Evolutionary conservation across 2,888 invertebrate genomes (phyloP).

Genomic region (Hoplodrina ambigua): DNA sequence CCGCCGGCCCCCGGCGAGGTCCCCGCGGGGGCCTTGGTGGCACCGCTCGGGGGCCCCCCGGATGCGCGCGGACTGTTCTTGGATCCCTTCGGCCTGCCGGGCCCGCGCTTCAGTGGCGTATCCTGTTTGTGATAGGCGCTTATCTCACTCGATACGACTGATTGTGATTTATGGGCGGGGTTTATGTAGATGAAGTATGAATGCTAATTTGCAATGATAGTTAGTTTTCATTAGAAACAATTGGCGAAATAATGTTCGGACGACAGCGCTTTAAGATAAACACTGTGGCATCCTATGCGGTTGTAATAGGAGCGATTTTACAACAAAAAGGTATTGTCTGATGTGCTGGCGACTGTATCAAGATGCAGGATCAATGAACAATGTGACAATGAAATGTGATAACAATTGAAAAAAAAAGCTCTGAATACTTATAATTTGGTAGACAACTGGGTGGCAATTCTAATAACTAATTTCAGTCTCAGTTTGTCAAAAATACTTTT

Average conservation of each 20-base stretch:
- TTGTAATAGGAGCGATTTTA: too few species aligned
- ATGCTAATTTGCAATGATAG: too few species aligned
- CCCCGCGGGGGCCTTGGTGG: conserved; percentile 13
- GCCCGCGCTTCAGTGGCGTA: conserved; percentile 81
- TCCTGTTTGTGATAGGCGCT: conserved; percentile 69
- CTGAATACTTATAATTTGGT: background rate
- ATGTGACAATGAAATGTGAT: conserved; percentile 10
- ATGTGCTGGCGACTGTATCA: background rate
- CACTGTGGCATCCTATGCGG: too few species aligned
- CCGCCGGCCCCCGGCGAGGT: conserved; percentile 60
- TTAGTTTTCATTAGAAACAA: too few species aligned
- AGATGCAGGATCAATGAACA: background rate
- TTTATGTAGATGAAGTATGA: background rate
- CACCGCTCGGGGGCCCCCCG: background rate
- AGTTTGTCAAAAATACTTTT: too few species aligned
- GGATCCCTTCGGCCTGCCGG: conserved; percentile 85
- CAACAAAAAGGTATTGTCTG: too few species aligned
- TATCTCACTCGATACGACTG: conserved; percentile 50
- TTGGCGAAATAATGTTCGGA: background rate
- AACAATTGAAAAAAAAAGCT: background rate
- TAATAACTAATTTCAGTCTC: too few species aligned
- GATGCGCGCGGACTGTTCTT: conserved; percentile 73
- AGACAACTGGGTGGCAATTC: too few species aligned
- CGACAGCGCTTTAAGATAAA: too few species aligned
- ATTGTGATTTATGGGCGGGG: conserved; percentile 31